Base-by-base conservation (phyloP, 2,888 invertebrate species). In the Polia nebulosa region DNA sequence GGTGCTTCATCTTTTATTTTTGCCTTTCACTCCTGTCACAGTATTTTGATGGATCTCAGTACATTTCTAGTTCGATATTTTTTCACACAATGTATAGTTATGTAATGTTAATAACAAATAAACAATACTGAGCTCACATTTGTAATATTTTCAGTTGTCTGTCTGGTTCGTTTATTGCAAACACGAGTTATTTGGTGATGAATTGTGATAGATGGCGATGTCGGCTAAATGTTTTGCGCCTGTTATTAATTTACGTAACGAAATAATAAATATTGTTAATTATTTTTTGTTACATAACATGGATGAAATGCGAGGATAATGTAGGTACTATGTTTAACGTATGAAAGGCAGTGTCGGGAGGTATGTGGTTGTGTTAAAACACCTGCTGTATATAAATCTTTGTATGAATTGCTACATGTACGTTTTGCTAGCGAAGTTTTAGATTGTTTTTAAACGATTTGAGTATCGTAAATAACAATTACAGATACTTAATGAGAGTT, bases 191-290 rank as follows among this genome's bases (percentile, higher is more conserved):
- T 79, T 80, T 79, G 52, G 68, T 82, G 82, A 83, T 82, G 70
- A 75, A 82, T 82, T 70, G 72, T 77, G 83, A 82, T 73, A 70
- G 83, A 82, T 83, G 27, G 69, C 69, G 34, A 56, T 67, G 64
- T 55, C 68, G 11, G 49, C 58, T 55, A 55, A 76, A 76, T 72
- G 61, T 80, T 78, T 67, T 68, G 60, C 36, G 65, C 39, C 69
- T 56, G 67, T 68, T 58, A 82, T 82, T 80, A 72, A 80, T 78
- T 82, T 58, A 68, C 56, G 69, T 27, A 66, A 65, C 63, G 29
- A 59, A 82, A 72, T 72, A 78, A 71, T 72, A 78, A 76, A 73
- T 78, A 71, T 70, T 78, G 72, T 76, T 80, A 60, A 62, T 76
- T 78, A 63, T 72, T 66, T 64, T 75, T 66, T 51, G 61, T 47